These are phyloP conservation scores for Bolinopsis microptera DNA, from an alignment of 37 sponge, comb jelly and placozoan genomes.

Conservation along the genomic window DNA sequence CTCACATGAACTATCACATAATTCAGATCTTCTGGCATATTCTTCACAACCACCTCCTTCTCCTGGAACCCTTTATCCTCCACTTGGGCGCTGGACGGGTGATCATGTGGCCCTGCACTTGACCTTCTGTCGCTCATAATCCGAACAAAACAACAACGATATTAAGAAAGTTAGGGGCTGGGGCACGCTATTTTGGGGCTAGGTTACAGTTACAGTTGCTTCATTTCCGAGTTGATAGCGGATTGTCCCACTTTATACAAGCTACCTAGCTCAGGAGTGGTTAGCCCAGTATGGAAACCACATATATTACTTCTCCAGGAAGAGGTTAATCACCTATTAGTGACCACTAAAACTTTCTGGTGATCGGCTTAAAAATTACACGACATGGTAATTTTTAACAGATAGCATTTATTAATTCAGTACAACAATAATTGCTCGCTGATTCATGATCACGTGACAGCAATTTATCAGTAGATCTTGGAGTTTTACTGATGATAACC, in stretches of 20 bases:
- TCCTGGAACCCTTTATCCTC: slow-evolving; percentile 3
- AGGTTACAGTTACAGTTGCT: no score
- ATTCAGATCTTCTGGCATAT: not conserved
- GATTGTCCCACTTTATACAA: not conserved
- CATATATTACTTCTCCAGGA: not conserved
- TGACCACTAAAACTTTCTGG: not conserved
- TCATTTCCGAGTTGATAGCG: not conserved
- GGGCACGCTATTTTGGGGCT: not conserved
- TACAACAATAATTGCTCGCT: no score
- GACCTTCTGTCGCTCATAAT: not conserved
- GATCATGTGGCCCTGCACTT: not conserved
- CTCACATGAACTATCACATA: not conserved
- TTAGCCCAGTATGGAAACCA: not conserved
- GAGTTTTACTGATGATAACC: no score
- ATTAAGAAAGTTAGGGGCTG: not conserved
- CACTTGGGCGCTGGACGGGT: not conserved
- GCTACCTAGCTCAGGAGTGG: not conserved
- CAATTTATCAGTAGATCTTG: no score
- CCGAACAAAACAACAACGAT: not conserved
- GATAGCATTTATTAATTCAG: no score
- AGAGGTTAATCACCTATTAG: not conserved
- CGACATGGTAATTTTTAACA: not conserved
- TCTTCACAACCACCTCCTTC: not conserved
- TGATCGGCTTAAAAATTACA: not conserved
- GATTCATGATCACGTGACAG: no score